Evolutionary conservation across 2,797 vertebrate species (phyloP).

Genomic region (Taeniopygia guttata): DNA sequence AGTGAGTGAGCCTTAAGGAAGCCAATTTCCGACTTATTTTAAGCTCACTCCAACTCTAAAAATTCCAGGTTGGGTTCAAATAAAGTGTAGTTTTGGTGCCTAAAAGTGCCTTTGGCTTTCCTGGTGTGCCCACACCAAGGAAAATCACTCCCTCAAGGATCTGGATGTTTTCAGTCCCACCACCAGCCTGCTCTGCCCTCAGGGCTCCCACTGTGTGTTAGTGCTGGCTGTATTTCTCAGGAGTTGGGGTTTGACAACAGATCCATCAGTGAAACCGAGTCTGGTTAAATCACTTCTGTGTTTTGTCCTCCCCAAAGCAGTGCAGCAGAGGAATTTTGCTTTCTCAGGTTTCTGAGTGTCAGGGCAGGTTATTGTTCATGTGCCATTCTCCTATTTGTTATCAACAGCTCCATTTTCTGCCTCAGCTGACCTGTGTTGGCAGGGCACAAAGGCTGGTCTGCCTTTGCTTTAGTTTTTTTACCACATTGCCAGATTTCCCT

Average conservation of each 20-base stretch:
- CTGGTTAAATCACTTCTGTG: neutral
- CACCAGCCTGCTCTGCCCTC: neutral
- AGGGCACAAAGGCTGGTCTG: neutral
- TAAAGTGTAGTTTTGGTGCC: neutral
- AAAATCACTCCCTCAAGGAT: neutral
- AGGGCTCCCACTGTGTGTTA: neutral
- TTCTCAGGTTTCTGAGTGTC: neutral
- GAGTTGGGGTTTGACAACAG: neutral
- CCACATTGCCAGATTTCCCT: neutral
- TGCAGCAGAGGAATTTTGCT: neutral
- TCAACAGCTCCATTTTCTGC: constrained; percentile 10
- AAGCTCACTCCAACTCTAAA: neutral
- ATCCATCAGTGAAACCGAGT: neutral
- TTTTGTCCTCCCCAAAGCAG: neutral
- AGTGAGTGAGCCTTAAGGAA: neutral
- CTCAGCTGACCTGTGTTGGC: neutral
- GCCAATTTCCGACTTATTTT: neutral
- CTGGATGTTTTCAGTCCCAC: neutral
- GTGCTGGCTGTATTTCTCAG: neutral
- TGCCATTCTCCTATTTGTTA: neutral
- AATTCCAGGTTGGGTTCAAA: neutral
- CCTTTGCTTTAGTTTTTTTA: neutral
- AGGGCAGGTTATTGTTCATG: neutral
- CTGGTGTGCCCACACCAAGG: neutral
- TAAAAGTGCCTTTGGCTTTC: neutral